Base-by-base conservation (phyloP, 2,888 invertebrate species). In the Lydus trimaculatus region DNA sequence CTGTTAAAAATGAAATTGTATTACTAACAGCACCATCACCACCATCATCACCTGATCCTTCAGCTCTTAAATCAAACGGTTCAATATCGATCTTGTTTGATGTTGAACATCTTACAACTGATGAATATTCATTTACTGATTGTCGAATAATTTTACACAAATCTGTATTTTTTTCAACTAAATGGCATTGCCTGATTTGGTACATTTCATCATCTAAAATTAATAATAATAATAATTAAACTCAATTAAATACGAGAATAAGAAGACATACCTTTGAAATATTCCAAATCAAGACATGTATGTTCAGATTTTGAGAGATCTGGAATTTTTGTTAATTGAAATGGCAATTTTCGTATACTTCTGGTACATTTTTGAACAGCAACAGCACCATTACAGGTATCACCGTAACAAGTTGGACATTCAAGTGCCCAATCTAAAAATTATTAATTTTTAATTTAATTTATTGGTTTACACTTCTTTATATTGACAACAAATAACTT, bases 371-470 rank as follows among this genome's bases (percentile, higher is more conserved):
- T 23, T 13, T 23, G 2, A 1, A 56, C 25, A 2, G 23, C 13
- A 23, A 56, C 15, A 9, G 62, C 20, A 28, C 23, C 23, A 31
- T 58, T 3, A 31, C 66, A 67, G 0, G 17, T n/a, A 3, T 15
- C 43, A 31, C 63, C 63, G 1, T 15, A 20, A 63, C 66, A 67
- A 11, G 66, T 67, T 25, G 63, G 66, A 48, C 66, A 67, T 63
- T 67, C 33, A 2, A 67, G n/a, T 1, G 58, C 63, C 43, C 31
- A 63, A 58, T 2, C 66, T 67, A 25, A 9, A 67, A 48, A 59
- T 25, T 28, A 1, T 52, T n/a, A 23, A 64, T n/a, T n/a, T n/a
- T n/a, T n/a, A n/a, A n/a, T n/a, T n/a, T n/a, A n/a, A n/a, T n/a
- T n/a, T 4, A 28, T 4, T 4, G 4, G 4, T 28, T 28, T 28